phyloP scores from a whole-genome alignment of 2,888 invertebrate genomes.

The Frankliniella intonsa region DNA sequence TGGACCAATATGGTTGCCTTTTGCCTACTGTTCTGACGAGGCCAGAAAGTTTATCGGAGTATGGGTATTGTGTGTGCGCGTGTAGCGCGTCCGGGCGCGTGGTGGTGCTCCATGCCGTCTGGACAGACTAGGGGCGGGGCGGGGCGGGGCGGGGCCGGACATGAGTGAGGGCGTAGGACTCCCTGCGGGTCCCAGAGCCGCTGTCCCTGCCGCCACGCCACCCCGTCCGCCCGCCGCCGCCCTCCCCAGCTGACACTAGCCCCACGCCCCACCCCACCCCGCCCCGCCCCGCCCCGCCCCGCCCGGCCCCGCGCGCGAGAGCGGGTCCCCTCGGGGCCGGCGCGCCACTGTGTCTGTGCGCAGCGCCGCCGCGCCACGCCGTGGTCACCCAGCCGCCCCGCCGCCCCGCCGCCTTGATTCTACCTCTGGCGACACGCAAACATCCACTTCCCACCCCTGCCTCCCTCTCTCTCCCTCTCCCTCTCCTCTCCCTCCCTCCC shows the following conservation, averaged over 20 bases:
- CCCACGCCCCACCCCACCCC: not conserved
- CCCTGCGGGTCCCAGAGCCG: not conserved
- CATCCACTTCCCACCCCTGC: no score
- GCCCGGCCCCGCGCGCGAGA: not conserved
- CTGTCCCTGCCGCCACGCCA: not conserved
- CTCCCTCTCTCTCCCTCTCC: no score
- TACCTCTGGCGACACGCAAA: no score
- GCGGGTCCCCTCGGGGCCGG: not conserved
- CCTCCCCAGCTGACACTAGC: not conserved
- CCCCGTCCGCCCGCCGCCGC: not conserved
- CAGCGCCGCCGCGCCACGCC: not conserved
- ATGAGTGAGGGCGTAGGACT: not conserved
- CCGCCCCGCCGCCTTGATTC: not conserved
- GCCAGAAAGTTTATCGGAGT: no score
- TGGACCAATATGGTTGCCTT: no score
- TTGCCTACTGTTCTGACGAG: no score
- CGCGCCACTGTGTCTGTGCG: not conserved
- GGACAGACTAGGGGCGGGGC: not conserved
- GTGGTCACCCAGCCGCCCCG: not conserved
- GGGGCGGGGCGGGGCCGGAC: not conserved
- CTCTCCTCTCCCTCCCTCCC: no score
- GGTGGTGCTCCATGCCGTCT: no score
- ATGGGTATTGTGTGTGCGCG: not conserved
- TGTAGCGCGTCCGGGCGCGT: not conserved
- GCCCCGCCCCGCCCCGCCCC: not conserved